Evolutionary conservation across 2,888 invertebrate genomes (phyloP), one percentile per base, ranked within the genome.

Genomic region (Euzetes globulus): DNA sequence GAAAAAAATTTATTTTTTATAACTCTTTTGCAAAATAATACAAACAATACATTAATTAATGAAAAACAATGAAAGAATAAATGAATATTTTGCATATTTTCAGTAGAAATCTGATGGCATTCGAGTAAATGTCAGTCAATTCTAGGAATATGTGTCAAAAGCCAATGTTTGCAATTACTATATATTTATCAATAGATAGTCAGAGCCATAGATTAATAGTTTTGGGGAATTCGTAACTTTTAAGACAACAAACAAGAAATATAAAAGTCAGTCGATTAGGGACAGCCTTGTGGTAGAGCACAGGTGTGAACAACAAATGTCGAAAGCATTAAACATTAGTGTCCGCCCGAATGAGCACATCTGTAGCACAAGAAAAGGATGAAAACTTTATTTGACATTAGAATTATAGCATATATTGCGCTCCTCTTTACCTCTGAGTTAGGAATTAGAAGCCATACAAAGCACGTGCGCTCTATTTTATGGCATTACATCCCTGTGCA

Each of bases 211-310:
- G 70, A 70, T 70, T 70, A 70, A 70, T 70, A 70, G 70, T 70
- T 70, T 70, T 47, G 41, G 70, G 70, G 70, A 45, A 45, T 70
- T 45, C 45, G 47, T 25, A 70, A 45, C 22, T 22, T 70, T 45
- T 70, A 70, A 70, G 70, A 70, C 70, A 70, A 70, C 70, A 70
- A 70, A 70, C 45, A 37, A 70, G n/a, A 37, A 70, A 70, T 37
- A 37, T n/a, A 37, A 70, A 70, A 70, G 41, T 41, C 29, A 65
- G 70, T 70, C 70, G 70, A 70, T 70, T 70, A 70, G 70, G 70
- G 70, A 22, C 70, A 70, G 22, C 70, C 70, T 70, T 70, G 70
- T 70, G 70, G 47, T 70, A 70, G 47, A 25, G 41, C 70, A 70
- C 70, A 70, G 45, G 45, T 70, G 70, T 70, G 70, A 41, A 41